Base-by-base conservation (phyloP, 2,888 invertebrate species). In the Flexamia atlantica region DNA sequence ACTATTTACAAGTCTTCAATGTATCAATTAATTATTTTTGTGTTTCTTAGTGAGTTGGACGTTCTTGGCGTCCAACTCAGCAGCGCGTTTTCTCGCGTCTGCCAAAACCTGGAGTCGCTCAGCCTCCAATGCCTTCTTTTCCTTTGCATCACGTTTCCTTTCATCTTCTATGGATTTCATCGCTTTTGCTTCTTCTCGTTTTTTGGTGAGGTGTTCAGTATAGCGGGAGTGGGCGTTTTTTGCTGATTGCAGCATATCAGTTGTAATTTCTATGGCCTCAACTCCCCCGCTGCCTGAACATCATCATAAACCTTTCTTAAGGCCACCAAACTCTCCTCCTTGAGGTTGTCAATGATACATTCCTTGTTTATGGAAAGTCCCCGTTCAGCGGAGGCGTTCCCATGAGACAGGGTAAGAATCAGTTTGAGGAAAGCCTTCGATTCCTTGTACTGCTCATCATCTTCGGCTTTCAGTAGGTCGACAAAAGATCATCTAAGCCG, bases 301-400 rank as follows among this genome's bases (percentile, higher is more conserved):
- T 83, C 85, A 84, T 87, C 86, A 83, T 86, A 86, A 17, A 87
- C 80, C 23, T 84, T 82, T 60, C 86, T 81, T 53, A 87, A 84
- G n/a, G 86, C 86, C 32, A 87, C 83, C 14, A 87, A 84, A 4
- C 85, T 85, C 30, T 85, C 81, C 83, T 87, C 86, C n/a, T 64
- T 40, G 25, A 85, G 80, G 83, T 88, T 85, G 3, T 84, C 81
- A 83, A 25, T 20, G 50, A 82, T 32, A n/a, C 82, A 82, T 40
- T 82, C 82, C 40, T 32, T 30, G 40, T 82, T 82, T 14, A 82
- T 28, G 5, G 64, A 68, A 25, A 82, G 68, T 64, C 82, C 82
- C 28, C 68, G 28, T 36, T 83, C 79, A 70, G 74, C 30, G 32
- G 81, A 20, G 25, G 53, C 14, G 64, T 85, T 53, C 60, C 84